Evolutionary conservation across 2,888 invertebrate species (phyloP).

Genomic region (Minunthozetes semirufus): DNA sequence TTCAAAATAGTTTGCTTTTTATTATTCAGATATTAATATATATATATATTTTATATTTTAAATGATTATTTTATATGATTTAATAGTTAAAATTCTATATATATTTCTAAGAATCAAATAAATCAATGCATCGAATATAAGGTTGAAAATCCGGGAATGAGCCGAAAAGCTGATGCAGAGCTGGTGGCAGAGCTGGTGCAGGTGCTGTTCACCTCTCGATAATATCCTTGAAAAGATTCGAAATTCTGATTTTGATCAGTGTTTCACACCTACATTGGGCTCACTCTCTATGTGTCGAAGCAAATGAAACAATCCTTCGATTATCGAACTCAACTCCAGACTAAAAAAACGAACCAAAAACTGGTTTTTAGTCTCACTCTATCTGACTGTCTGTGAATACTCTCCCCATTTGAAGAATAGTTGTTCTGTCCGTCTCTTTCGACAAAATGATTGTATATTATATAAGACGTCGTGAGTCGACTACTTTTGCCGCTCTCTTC

Average conservation of each 20-base stretch:
- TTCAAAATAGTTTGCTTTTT: no score
- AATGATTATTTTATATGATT: no score
- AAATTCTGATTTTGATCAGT: background rate
- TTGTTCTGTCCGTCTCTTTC: background rate
- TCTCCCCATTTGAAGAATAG: background rate
- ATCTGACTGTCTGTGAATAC: background rate
- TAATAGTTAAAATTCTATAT: no score
- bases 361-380: background rate
- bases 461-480: background rate
- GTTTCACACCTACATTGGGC: constrained; percentile 17
- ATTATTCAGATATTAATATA: no score
- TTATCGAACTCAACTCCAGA: background rate
- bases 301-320: constrained; percentile 20
- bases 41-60: no score
- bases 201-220: constrained; percentile 9
- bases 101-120: no score
- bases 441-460: background rate
- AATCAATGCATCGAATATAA: no score
- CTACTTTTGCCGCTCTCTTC: constrained; percentile 13
- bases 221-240: constrained; percentile 7
- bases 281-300: constrained; percentile 19
- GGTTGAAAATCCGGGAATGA: no score
- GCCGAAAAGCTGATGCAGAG: background rate
- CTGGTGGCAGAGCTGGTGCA: background rate
- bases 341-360: background rate